Base-by-base conservation (phyloP, 2,888 invertebrate species). In the Andricus quercusramuli region DNA sequence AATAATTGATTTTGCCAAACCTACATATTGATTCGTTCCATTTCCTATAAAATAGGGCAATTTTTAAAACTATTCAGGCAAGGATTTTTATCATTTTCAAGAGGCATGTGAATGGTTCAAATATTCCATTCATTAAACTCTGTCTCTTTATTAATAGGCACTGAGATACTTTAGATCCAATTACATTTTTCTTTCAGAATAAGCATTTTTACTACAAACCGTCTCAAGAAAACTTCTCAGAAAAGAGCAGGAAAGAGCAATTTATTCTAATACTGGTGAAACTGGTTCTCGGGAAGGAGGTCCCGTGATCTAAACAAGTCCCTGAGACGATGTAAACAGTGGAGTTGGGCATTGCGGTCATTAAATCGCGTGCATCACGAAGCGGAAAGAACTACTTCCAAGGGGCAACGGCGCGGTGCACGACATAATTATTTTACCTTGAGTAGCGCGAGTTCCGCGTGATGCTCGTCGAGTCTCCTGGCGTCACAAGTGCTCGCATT, bases 381-480 rank as follows among this genome's bases (percentile, higher is more conserved):
- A 74, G 74, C 74, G 74, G 56, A 74, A 74, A 74, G 74, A 74
- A 74, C 74, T 56, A 74, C 74, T 74, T 74, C 74, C 56, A 74
- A 32, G 74, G 51, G n/a, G 6, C n/a, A 59, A 74, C 74, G 74
- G 37, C 56, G 32, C 74, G 74, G 37, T 37, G n/a, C 32, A 74
- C 51, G 29, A 37, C 64, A 64, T 77, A 77, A 77, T 77, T 59
- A 59, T 59, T 78, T 78, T 67, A 93, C 93, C 93, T 93, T 93
- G 66, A 93, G 86, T 80, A 89, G 87, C 17, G 89, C 85, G 37
- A 93, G 87, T 85, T 93, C 93, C 64, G 85, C 84, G 13, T 89
- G 90, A 56, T 93, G 87, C 82, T 93, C 91, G 74, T 91, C 91
- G 79, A 91, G 87, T 79, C 85, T 87, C 74, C 89, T 88, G 66